A percentile compares a stretch with the other conserved stretches of the same genome.
phyloP scores from a whole-genome alignment of 2,888 invertebrate species.

The Catocala sponsa region DNA sequence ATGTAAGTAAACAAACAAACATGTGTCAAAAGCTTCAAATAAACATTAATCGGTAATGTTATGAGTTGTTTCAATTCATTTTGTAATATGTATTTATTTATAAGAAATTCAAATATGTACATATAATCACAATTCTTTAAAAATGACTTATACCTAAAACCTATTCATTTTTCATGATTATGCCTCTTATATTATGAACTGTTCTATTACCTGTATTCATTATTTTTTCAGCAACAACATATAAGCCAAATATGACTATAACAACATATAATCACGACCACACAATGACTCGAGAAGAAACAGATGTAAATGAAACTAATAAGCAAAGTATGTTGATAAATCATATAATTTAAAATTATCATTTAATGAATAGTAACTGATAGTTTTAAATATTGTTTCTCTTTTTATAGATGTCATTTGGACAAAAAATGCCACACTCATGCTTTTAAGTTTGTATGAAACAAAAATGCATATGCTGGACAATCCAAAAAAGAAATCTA shows the following conservation, averaged over 20 bases:
- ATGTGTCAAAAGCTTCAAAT: constrained; percentile 1
- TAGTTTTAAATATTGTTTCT: background rate
- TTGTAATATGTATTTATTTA: too few relatives aligned
- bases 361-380: too few relatives aligned
- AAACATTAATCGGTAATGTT: background rate
- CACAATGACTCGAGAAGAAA: constrained; percentile 62
- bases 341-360: constrained; percentile 9
- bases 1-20: constrained; percentile 58
- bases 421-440: constrained; percentile 72
- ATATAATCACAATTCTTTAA: too few relatives aligned
- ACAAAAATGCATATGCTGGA: constrained; percentile 74
- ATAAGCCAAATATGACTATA: constrained; percentile 63
- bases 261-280: constrained; percentile 60
- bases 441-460: constrained; percentile 73
- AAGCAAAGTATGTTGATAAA: constrained; percentile 67
- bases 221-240: constrained; percentile 55
- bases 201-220: too few relatives aligned
- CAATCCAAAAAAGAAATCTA: constrained; percentile 77
- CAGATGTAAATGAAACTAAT: constrained; percentile 63
- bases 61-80: too few relatives aligned
- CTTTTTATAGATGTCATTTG: constrained; percentile 67
- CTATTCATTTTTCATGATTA: too few relatives aligned
- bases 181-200: too few relatives aligned
- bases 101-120: too few relatives aligned
- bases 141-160: too few relatives aligned